These are phyloP conservation scores for Lethenteron reissneri DNA, from an alignment of 2,113 vertebrate species.

Conservation along the genomic window DNA sequence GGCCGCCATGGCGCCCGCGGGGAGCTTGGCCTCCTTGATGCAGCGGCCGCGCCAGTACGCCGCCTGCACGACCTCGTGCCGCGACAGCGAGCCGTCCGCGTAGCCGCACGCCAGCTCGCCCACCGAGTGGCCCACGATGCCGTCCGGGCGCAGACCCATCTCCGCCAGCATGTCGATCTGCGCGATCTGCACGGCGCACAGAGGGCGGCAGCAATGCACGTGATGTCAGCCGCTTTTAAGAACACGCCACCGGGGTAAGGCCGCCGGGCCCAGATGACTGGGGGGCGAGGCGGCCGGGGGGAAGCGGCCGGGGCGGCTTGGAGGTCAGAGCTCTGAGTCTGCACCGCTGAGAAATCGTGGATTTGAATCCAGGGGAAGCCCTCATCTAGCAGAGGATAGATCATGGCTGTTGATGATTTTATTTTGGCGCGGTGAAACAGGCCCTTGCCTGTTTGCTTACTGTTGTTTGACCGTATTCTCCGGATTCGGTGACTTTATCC, in stretches of 20 bases:
- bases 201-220: no score
- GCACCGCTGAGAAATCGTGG: neutral
- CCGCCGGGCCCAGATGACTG: no score
- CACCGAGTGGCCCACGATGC: constrained; percentile 75
- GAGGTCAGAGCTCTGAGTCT: no score
- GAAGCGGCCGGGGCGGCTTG: neutral
- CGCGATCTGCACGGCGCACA: constrained; percentile 33
- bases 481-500: no score
- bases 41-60: constrained; percentile 81
- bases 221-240: no score
- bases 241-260: no score
- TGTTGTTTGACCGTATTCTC: no score
- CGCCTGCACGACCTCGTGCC: constrained; percentile 44
- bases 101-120: constrained; percentile 90
- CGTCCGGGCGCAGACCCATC: constrained; percentile 52
- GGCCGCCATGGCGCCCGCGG: constrained; percentile 69
- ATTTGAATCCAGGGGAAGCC: neutral
- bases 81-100: constrained; percentile 56
- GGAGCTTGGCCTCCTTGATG: constrained; percentile 59
- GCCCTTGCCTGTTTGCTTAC: no score
- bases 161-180: constrained; percentile 58
- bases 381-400: neutral
- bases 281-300: neutral
- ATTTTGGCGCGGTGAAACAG: no score
- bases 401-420: no score